Evolutionary conservation across 2,797 vertebrate genomes (phyloP).

Genomic region (Loriculus beryllinus): DNA sequence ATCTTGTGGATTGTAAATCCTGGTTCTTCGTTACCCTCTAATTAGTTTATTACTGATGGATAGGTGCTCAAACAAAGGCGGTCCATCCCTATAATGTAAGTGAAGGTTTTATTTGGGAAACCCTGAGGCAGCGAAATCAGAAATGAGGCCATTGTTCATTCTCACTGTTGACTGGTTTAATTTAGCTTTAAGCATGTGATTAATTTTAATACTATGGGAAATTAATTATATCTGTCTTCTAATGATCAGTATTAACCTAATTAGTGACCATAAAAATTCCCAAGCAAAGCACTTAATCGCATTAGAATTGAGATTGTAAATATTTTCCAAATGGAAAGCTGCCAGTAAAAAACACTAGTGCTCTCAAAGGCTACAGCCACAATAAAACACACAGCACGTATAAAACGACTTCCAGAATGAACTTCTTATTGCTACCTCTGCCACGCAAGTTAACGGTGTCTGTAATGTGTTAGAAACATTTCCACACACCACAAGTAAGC

Average conservation of each 20-base stretch:
- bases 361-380: neutral
- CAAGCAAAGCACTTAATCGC: slow-evolving; percentile 3
- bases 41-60: neutral
- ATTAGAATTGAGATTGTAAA: slow-evolving; percentile 23
- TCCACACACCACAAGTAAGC: neutral
- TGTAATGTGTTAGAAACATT: neutral
- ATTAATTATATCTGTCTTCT: slow-evolving; percentile 27
- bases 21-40: neutral
- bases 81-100: neutral
- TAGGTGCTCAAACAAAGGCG: neutral
- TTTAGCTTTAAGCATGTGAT: slow-evolving; percentile 17
- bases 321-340: slow-evolving; percentile 20
- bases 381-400: neutral
- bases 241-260: slow-evolving; percentile 24
- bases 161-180: neutral
- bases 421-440: neutral
- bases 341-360: neutral
- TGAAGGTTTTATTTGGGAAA: neutral
- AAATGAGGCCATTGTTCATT: neutral
- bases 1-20: neutral
- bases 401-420: neutral
- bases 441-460: neutral
- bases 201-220: slow-evolving; percentile 33
- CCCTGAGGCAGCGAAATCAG: neutral
- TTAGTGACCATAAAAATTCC: slow-evolving; percentile 26